phyloP scores from a whole-genome alignment of 2,797 vertebrate species.

The Chiloscyllium punctatum region DNA sequence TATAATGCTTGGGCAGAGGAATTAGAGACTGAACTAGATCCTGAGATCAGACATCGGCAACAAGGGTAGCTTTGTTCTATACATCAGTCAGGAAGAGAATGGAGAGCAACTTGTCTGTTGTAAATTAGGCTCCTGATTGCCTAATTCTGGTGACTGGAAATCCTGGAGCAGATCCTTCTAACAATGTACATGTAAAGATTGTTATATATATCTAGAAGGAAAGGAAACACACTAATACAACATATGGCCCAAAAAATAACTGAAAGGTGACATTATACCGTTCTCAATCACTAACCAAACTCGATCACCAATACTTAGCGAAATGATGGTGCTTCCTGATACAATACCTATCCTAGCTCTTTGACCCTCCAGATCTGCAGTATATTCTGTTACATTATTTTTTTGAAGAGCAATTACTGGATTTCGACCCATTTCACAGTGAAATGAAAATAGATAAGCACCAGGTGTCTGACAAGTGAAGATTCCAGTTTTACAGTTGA shows the following conservation, averaged over 20 bases:
- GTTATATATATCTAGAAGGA: neutral
- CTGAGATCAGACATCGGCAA: neutral
- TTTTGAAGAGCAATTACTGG: neutral
- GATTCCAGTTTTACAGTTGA: neutral
- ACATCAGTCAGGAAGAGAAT: neutral
- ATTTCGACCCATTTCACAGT: too few species aligned
- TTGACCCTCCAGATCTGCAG: neutral
- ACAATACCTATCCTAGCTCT: too few species aligned
- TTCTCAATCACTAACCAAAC: neutral
- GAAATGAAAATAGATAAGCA: neutral
- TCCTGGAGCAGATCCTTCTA: neutral
- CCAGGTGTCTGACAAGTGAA: neutral
- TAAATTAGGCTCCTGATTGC: neutral
- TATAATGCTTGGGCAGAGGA: neutral
- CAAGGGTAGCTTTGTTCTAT: neutral
- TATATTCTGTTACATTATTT: neutral
- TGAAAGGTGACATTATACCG: fast-evolving
- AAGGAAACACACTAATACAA: neutral
- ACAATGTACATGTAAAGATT: neutral
- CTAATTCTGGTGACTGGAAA: neutral
- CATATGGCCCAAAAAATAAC: neutral
- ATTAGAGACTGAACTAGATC: neutral
- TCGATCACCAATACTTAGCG: neutral
- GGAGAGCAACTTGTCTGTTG: neutral
- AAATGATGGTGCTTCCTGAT: neutral